Evolutionary conservation across 2,797 vertebrate genomes (phyloP).

Genomic region (Falco rusticolus): DNA sequence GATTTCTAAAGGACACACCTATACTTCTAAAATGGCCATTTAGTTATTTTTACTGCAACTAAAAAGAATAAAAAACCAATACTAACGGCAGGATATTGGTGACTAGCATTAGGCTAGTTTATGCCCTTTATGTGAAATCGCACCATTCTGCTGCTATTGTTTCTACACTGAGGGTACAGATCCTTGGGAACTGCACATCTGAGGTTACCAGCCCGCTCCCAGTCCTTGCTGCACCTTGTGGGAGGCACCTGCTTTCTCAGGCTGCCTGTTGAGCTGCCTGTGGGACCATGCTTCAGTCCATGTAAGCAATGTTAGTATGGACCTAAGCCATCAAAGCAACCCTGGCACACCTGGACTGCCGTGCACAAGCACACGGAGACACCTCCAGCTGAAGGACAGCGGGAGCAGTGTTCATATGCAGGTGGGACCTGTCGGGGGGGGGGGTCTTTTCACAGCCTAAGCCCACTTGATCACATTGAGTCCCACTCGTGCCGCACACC

Average conservation of each 20-base stretch:
- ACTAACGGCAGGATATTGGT: not conserved
- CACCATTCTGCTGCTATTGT: not conserved
- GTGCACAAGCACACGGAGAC: not conserved
- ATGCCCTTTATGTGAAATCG: not conserved
- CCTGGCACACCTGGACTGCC: not conserved
- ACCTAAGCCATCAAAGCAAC: not conserved
- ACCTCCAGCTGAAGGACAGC: not conserved
- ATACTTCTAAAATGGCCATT: not conserved
- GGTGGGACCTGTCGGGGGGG: not conserved
- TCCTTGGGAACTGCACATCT: not conserved
- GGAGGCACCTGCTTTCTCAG: not conserved
- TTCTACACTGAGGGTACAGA: not conserved
- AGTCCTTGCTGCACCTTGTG: accelerated
- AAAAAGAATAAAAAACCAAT: not conserved
- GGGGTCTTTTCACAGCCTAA: not conserved
- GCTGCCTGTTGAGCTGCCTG: not conserved
- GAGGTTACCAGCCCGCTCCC: not conserved
- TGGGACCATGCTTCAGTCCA: not conserved
- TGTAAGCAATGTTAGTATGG: not conserved
- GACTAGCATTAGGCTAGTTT: not conserved
- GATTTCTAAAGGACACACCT: not conserved
- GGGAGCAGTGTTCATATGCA: accelerated
- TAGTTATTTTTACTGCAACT: not conserved
- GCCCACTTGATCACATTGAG: not conserved
- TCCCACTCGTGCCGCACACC: not conserved